A percentile compares a stretch with the other conserved stretches of the same genome.
Conservation (phyloP, 2,888 invertebrate species). For the Pimpla rufipes region DNA sequence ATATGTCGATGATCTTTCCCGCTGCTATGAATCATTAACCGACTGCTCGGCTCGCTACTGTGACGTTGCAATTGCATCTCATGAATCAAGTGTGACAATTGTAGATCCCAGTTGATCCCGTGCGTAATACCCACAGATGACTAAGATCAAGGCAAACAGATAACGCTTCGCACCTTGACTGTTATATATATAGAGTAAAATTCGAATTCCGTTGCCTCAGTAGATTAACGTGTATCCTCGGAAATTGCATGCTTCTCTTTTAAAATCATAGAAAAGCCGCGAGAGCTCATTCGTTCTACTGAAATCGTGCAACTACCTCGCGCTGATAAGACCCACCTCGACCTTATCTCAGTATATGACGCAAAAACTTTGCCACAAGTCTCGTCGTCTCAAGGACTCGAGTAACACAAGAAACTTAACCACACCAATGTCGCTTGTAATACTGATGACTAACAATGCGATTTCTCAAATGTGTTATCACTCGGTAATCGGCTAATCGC, state of each 20-base stretch:
- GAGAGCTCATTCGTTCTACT: background rate
- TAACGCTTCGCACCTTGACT: background rate
- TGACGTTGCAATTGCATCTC: constrained; percentile 37
- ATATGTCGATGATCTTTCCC: constrained; percentile 36
- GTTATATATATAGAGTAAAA: background rate
- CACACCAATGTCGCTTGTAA: background rate
- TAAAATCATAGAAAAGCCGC: background rate
- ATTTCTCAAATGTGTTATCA: background rate
- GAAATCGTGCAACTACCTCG: background rate
- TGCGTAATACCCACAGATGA: background rate
- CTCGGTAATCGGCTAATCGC: background rate
- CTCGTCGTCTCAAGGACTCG: no score
- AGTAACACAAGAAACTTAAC: background rate
- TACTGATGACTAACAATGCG: background rate
- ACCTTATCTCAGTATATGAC: background rate
- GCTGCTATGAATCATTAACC: constrained; percentile 41
- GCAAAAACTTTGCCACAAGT: background rate
- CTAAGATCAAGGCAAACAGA: constrained; percentile 4
- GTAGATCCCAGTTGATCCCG: constrained; percentile 1
- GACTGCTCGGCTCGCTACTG: background rate
- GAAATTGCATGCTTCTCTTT: no score
- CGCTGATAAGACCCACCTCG: background rate
- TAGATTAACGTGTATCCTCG: background rate
- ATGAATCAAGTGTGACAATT: constrained; percentile 34
- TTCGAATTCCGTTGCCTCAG: background rate